These are phyloP conservation scores for Phymastichus coffea DNA, from an alignment of 1,140 invertebrate species.

Conservation along the genomic window DNA sequence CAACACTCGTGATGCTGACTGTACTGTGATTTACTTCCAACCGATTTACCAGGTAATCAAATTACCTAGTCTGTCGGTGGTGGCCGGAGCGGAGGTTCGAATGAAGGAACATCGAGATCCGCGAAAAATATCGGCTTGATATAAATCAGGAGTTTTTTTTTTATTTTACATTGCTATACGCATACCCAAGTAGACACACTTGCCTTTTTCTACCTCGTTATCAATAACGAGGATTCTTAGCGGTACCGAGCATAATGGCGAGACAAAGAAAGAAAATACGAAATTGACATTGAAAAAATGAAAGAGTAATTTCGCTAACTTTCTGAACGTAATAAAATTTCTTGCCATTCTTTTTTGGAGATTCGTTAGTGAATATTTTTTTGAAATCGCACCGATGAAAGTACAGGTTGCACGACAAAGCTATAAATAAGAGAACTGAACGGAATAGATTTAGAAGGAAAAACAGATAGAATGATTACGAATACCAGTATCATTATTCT, in stretches of 20 bases:
- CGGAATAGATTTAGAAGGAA: no score
- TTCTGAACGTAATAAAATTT: no score
- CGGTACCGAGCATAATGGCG: neutral
- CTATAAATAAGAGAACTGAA: no score
- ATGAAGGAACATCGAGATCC: conserved; percentile 56
- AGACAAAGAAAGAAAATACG: neutral
- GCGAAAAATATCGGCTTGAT: conserved; percentile 54
- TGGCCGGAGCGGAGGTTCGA: conserved; percentile 46
- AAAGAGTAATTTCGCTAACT: no score
- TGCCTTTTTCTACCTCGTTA: conserved; percentile 33
- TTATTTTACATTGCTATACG: no score
- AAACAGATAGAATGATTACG: no score
- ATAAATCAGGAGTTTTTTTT: no score
- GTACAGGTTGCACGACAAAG: no score
- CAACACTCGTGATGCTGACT: conserved; percentile 41
- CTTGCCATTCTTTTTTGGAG: neutral
- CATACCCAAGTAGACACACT: conserved; percentile 23
- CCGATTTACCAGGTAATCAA: conserved; percentile 51
- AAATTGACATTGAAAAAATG: neutral
- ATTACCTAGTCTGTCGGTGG: conserved; percentile 44
- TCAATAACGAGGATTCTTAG: conserved; percentile 18
- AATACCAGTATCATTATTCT: no score
- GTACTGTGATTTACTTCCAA: conserved; percentile 52
- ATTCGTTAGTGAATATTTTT: no score
- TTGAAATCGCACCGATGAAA: no score